A percentile compares a stretch with the other conserved stretches of the same genome.
Evolutionary conservation across 2,797 vertebrate genomes (phyloP).

Genomic region (Poeciliopsis turneri): DNA sequence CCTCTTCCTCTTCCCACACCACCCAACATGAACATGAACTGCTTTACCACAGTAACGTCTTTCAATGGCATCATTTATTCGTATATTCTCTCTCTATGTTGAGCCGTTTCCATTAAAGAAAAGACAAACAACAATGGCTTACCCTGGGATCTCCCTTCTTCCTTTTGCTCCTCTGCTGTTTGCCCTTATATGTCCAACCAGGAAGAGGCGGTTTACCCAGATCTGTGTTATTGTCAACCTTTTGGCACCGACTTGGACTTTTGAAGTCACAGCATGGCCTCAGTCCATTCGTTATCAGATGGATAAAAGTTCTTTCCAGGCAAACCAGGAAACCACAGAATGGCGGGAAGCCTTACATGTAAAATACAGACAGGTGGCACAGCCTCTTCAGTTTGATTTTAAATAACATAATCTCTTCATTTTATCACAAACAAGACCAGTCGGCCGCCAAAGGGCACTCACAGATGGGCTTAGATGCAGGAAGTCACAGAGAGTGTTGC

Average conservation of each 20-base stretch:
- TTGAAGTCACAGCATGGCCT: conserved; percentile 59
- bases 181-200: conserved; percentile 83
- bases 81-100: conserved; percentile 28
- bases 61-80: conserved; percentile 54
- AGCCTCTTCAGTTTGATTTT: not conserved
- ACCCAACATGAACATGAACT: conserved; percentile 24
- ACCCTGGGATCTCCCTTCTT: conserved; percentile 67
- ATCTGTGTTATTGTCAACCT: conserved; percentile 73
- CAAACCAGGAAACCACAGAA: conserved; percentile 57
- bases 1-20: conserved; percentile 26
- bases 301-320: conserved; percentile 55
- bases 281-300: conserved; percentile 44
- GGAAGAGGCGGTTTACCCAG: conserved; percentile 72
- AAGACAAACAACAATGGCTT: conserved; percentile 63
- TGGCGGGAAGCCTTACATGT: conserved; percentile 32
- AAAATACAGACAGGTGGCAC: not conserved
- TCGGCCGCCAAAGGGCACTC: conserved; percentile 38
- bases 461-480: conserved; percentile 46
- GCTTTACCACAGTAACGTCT: conserved; percentile 37
- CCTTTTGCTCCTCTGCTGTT: conserved; percentile 47
- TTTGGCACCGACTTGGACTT: conserved; percentile 56
- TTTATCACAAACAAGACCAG: conserved; percentile 29
- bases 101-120: conserved; percentile 49
- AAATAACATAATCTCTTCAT: conserved; percentile 11
- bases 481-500: conserved; percentile 56